Evolutionary conservation across 1,140 invertebrate genomes (phyloP).

Genomic region (Drosophila orosa): DNA sequence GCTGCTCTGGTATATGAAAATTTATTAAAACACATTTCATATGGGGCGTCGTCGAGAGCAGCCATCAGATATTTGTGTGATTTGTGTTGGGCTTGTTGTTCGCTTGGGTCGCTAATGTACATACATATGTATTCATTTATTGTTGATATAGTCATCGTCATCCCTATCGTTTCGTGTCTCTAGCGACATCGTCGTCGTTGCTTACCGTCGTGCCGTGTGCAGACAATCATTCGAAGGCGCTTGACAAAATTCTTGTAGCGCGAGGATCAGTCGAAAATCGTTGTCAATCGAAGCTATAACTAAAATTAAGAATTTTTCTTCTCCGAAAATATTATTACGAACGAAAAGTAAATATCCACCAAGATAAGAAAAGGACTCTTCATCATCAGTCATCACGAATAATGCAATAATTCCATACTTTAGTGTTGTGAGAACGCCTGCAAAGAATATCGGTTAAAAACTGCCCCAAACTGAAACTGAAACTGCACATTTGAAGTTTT

Average conservation of each 20-base stretch:
- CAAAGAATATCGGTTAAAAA: constrained; percentile 59
- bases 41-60: constrained; percentile 8
- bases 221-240: constrained; percentile 57
- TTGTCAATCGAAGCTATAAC: constrained; percentile 78
- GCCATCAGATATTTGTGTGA: constrained; percentile 32
- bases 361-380: not conserved
- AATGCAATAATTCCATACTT: constrained; percentile 3
- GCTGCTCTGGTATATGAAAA: constrained; percentile 1
- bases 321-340: constrained; percentile 70
- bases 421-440: constrained; percentile 31
- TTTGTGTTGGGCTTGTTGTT: constrained; percentile 53
- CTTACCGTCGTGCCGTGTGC: constrained; percentile 71
- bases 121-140: constrained; percentile 21
- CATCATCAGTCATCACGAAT: not conserved
- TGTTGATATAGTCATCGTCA: constrained; percentile 59
- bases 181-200: constrained; percentile 60
- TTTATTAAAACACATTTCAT: constrained; percentile 36
- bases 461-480: constrained; percentile 20
- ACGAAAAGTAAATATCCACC: constrained; percentile 74
- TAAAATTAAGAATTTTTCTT: constrained; percentile 62
- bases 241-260: constrained; percentile 57
- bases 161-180: constrained; percentile 55
- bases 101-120: constrained; percentile 23
- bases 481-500: constrained; percentile 38
- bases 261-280: constrained; percentile 80